Conservation (phyloP, 2,888 invertebrate species). For the Hypena proboscidalis region DNA sequence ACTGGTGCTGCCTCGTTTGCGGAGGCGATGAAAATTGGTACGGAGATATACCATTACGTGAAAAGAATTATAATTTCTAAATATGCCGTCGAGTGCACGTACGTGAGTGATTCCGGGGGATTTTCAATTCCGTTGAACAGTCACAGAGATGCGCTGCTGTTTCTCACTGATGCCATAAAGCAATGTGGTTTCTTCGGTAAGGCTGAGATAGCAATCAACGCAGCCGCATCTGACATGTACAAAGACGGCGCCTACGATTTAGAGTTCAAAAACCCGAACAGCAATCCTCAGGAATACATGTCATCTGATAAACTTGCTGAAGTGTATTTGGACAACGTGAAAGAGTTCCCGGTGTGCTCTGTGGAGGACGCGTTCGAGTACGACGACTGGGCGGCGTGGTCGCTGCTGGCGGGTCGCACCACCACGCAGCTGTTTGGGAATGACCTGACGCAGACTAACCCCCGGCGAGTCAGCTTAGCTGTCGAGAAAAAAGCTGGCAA, state of each 20-base stretch:
- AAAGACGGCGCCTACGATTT: slow-evolving; percentile 95
- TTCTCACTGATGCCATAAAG: slow-evolving; percentile 94
- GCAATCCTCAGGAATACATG: slow-evolving; percentile 93
- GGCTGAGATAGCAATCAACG: slow-evolving; percentile 97
- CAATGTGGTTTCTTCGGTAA: slow-evolving; percentile 98
- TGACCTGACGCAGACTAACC: slow-evolving; percentile 97
- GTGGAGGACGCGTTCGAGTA: slow-evolving; percentile 99
- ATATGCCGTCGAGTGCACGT: slow-evolving; percentile 95
- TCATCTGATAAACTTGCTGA: slow-evolving; percentile 93
- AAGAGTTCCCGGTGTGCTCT: slow-evolving; percentile 95
- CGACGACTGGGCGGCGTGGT: slow-evolving; percentile 99
- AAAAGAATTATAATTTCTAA: slow-evolving; percentile 95
- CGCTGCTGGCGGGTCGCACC: slow-evolving; percentile 88
- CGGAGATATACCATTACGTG: slow-evolving; percentile 97
- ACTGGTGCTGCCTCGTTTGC: slow-evolving; percentile 95
- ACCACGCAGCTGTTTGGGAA: slow-evolving; percentile 94
- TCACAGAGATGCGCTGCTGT: slow-evolving; percentile 95
- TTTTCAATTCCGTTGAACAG: slow-evolving; percentile 98
- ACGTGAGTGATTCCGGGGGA: slow-evolving; percentile 98
- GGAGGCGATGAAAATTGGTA: slow-evolving; percentile 99
- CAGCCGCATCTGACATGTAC: slow-evolving; percentile 97
- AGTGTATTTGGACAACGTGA: slow-evolving; percentile 94
- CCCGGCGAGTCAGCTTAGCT: slow-evolving; percentile 94
- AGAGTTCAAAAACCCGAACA: slow-evolving; percentile 98
- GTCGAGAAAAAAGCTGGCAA: slow-evolving; percentile 98